Base-by-base conservation (phyloP, 2,797 vertebrate species). In the Silurus aristotelis region DNA sequence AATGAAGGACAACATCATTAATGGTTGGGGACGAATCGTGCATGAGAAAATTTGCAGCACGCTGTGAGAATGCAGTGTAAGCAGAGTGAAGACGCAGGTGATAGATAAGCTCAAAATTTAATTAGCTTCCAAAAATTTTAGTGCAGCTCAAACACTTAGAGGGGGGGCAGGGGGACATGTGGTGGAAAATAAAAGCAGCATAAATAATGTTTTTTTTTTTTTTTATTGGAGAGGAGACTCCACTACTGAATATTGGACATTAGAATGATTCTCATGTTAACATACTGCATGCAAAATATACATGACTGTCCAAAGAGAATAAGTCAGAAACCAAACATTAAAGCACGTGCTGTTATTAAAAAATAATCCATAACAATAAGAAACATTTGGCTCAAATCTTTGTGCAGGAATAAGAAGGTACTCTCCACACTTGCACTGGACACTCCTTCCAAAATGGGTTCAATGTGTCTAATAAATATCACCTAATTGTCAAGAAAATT, bases 71-170 rank as follows among this genome's bases (percentile, higher is more conserved):
- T 66, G 78, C 43, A 15, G 61, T 48, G 78, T 52, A 66, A 80
- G 78, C 78, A 80, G 43, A 80, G 61, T 52, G 22, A 52, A 80
- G 78, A 66, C 5, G 43, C 78, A 80, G 78, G 78, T 63, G 61
- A 80, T 66, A 27, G 78, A 80, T 80, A 80, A 80, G 61, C 61
- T 66, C 61, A 25, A 27, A 80, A 17, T 66, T 80, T 66, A 80
- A 80, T 80, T 80, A 80, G 78, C 22, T 66, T 48, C 27, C 61
- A 13, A 80, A 80, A 80, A 52, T 27, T 22, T 64, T 27, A 80
- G 46, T 25, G 61, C n/a, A 48, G 43, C 61, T 80, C 43, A 52
- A 61, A 52, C 14, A 43, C 31, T 78, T 61, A 15, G 56, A 15
- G 2, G 6, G 56, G 25, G 55, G 58, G 17, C 15, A 58, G 56